Percentiles rank a stretch among this genome's conserved stretches.
phyloP scores from a whole-genome alignment of 2,113 vertebrate genomes.

The Nansenia antarctica region DNA sequence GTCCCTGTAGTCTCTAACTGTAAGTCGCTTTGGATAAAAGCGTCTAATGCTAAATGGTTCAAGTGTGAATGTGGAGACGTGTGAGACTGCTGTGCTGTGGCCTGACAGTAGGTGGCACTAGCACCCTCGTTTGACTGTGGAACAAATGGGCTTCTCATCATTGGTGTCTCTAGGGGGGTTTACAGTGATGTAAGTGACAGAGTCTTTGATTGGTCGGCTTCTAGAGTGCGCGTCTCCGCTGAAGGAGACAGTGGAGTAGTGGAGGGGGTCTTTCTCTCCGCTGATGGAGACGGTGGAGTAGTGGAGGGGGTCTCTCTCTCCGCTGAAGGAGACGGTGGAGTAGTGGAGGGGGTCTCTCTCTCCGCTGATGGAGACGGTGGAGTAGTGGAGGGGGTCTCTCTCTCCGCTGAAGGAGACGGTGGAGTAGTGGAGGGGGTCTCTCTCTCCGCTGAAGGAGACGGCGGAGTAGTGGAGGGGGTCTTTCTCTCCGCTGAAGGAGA shows the following conservation, averaged over 20 bases:
- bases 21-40: too few species aligned
- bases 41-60: too few species aligned
- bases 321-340: neutral
- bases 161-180: neutral
- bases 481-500: constrained; percentile 36
- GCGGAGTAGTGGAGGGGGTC: too few species aligned
- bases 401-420: constrained; percentile 32
- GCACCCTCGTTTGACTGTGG: neutral
- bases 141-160: neutral
- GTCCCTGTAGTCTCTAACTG: too few species aligned
- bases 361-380: neutral
- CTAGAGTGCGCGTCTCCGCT: constrained; percentile 1
- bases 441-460: constrained; percentile 32
- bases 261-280: neutral
- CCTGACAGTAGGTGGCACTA: too few species aligned
- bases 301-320: neutral
- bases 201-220: neutral
- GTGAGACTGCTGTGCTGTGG: too few species aligned
- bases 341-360: neutral
- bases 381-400: neutral
- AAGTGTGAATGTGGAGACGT: too few species aligned
- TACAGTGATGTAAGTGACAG: constrained; percentile 17
- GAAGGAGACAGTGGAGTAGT: constrained; percentile 48
- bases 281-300: neutral
- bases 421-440: too few species aligned